Percentiles rank a stretch among this genome's conserved stretches.
phyloP scores from a whole-genome alignment of 2,113 vertebrate genomes.

The Xiphophorus maculatus region DNA sequence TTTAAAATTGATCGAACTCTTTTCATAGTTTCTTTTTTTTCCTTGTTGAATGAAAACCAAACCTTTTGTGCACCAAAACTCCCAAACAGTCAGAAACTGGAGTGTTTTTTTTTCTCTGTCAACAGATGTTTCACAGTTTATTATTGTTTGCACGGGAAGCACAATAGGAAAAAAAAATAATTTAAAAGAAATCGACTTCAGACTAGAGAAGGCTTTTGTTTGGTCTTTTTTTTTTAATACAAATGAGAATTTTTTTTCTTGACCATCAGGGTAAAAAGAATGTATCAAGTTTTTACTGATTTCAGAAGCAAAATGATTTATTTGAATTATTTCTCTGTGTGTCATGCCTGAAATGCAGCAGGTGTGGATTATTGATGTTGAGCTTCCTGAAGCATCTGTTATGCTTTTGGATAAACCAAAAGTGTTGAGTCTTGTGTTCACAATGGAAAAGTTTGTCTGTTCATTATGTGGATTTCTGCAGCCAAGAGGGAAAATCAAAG shows the following conservation, averaged over 20 bases:
- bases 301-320: not conserved
- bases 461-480: slow-evolving; percentile 24
- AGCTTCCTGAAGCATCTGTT: not conserved
- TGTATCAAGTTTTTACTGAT: not conserved
- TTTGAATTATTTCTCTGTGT: not conserved
- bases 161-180: slow-evolving; percentile 27
- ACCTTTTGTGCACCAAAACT: slow-evolving; percentile 19
- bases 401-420: slow-evolving; percentile 12
- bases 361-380: not conserved
- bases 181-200: slow-evolving; percentile 19
- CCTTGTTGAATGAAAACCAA: slow-evolving; percentile 10
- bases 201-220: not conserved
- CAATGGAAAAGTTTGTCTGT: slow-evolving; percentile 25
- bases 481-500: slow-evolving; percentile 17
- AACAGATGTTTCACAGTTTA: slow-evolving; percentile 28
- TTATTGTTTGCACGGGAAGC: slow-evolving; percentile 20
- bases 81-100: not conserved
- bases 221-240: not conserved
- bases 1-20: slow-evolving; percentile 12
- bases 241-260: not conserved
- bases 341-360: not conserved
- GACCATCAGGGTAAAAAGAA: not conserved
- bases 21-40: slow-evolving; percentile 10
- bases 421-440: slow-evolving; percentile 6
- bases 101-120: slow-evolving; percentile 14